phyloP scores from a whole-genome alignment of 1,140 invertebrate species.

The Patella vulgata region DNA sequence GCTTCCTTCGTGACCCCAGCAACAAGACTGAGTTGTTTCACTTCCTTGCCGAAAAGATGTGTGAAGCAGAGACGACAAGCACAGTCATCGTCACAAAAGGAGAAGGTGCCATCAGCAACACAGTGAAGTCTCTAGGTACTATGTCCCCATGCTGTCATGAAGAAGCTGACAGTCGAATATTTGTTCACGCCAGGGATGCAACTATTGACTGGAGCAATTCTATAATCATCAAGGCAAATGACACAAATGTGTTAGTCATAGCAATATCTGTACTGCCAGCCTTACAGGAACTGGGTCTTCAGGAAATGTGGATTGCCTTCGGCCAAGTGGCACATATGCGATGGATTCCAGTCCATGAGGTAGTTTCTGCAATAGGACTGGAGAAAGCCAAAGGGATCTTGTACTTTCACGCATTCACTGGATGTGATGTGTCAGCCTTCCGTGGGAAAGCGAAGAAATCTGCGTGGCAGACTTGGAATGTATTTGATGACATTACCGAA shows the following conservation, averaged over 20 bases:
- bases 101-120: slow-evolving; percentile 22
- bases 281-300: slow-evolving; percentile 23
- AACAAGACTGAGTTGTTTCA: slow-evolving; percentile 46
- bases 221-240: slow-evolving; percentile 33
- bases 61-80: slow-evolving; percentile 9
- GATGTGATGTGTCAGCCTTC: slow-evolving; percentile 35
- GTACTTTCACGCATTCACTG: slow-evolving; percentile 37
- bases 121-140: slow-evolving; percentile 1
- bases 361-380: slow-evolving; percentile 15
- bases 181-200: slow-evolving; percentile 22
- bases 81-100: slow-evolving; percentile 34
- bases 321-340: slow-evolving; percentile 26
- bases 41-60: slow-evolving; percentile 34
- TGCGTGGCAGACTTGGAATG: too few species aligned
- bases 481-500: too few species aligned
- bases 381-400: slow-evolving; percentile 31
- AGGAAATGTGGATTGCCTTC: slow-evolving; percentile 43
- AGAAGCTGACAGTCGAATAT: slow-evolving; percentile 31
- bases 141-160: slow-evolving; percentile 24
- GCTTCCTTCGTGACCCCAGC: slow-evolving; percentile 25
- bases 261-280: slow-evolving; percentile 21
- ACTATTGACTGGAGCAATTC: slow-evolving; percentile 8
- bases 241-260: slow-evolving; percentile 39
- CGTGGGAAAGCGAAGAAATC: slow-evolving; percentile 33
- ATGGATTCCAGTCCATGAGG: slow-evolving; percentile 42